Evolutionary conservation across 2,888 invertebrate genomes (phyloP).

Genomic region (Myopa tessellatipennis): DNA sequence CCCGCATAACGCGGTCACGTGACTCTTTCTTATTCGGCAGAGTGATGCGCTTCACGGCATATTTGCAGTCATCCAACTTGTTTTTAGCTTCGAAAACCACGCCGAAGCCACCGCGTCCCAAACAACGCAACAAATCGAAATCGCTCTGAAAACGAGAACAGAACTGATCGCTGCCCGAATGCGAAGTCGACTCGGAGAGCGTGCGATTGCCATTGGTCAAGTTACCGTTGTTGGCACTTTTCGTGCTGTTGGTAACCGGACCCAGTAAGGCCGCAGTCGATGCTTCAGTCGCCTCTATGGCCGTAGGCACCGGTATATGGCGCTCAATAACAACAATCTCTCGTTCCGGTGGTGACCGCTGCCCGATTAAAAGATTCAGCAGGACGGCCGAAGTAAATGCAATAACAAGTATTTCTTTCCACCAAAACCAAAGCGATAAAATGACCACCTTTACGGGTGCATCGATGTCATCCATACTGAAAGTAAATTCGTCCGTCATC

Average conservation of each 20-base stretch:
- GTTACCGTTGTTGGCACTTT: constrained; percentile 39
- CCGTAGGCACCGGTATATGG: constrained; percentile 66
- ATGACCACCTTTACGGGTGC: constrained; percentile 78
- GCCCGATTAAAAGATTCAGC: constrained; percentile 76
- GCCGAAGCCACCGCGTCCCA: constrained; percentile 95
- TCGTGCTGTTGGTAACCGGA: constrained; percentile 47
- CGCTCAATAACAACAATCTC: constrained; percentile 67
- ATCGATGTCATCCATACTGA: constrained; percentile 69
- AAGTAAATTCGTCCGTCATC: constrained; percentile 55
- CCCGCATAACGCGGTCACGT: constrained; percentile 89
- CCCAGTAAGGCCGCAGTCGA: constrained; percentile 59
- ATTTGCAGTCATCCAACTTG: constrained; percentile 92
- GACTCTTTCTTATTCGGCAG: constrained; percentile 85
- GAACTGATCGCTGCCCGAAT: constrained; percentile 56
- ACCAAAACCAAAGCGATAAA: constrained; percentile 83
- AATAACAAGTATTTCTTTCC: constrained; percentile 84
- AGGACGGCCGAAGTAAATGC: constrained; percentile 79
- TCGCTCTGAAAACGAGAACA: constrained; percentile 82
- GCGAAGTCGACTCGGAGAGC: constrained; percentile 48
- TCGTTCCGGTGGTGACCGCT: constrained; percentile 60
- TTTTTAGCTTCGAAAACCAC: constrained; percentile 95
- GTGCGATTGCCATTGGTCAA: constrained; percentile 41
- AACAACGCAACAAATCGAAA: constrained; percentile 83
- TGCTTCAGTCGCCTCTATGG: constrained; percentile 65
- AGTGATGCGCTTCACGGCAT: constrained; percentile 94